phyloP scores from a whole-genome alignment of 2,888 invertebrate genomes.

The Macrosoma leucophasiata region DNA sequence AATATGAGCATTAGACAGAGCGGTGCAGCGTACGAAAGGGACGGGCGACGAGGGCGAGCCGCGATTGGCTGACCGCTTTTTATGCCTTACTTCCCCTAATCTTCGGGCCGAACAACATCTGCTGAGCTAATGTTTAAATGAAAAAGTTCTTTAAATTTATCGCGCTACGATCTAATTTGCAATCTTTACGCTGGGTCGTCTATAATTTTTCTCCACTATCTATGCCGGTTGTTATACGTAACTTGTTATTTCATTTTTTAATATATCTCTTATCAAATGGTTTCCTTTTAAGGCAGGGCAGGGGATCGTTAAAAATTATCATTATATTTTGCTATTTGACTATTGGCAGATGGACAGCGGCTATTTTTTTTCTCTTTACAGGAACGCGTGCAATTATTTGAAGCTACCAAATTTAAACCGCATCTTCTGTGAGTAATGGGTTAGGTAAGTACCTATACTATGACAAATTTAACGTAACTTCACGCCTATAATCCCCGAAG shows the following conservation, averaged over 20 bases:
- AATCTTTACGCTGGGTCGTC: slow-evolving; percentile 39
- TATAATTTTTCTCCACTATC: slow-evolving; percentile 48
- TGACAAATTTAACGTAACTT: no score
- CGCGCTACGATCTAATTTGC: slow-evolving; percentile 60
- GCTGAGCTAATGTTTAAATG: slow-evolving; percentile 64
- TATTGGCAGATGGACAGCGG: slow-evolving; percentile 43
- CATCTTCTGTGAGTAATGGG: no score
- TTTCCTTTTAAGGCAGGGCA: slow-evolving; percentile 57
- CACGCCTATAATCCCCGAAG: no score
- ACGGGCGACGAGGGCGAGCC: slow-evolving; percentile 38
- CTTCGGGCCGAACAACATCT: slow-evolving; percentile 71
- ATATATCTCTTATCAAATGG: slow-evolving; percentile 57
- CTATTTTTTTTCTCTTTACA: no score
- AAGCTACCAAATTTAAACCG: no score
- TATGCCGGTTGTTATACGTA: slow-evolving; percentile 58
- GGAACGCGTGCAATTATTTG: no score
- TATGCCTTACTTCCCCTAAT: slow-evolving; percentile 75
- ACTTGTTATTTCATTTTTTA: slow-evolving; percentile 66
- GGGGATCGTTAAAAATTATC: slow-evolving; percentile 41
- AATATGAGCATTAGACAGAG: slow-evolving; percentile 72
- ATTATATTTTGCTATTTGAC: slow-evolving; percentile 43
- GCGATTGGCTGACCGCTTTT: slow-evolving; percentile 72
- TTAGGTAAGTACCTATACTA: no score
- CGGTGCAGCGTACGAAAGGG: slow-evolving; percentile 45
- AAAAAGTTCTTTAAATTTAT: slow-evolving; percentile 68